A percentile compares a stretch with the other conserved stretches of the same genome.
phyloP scores from a whole-genome alignment of 1,140 invertebrate genomes.

The Drosophila pallidifrons region DNA sequence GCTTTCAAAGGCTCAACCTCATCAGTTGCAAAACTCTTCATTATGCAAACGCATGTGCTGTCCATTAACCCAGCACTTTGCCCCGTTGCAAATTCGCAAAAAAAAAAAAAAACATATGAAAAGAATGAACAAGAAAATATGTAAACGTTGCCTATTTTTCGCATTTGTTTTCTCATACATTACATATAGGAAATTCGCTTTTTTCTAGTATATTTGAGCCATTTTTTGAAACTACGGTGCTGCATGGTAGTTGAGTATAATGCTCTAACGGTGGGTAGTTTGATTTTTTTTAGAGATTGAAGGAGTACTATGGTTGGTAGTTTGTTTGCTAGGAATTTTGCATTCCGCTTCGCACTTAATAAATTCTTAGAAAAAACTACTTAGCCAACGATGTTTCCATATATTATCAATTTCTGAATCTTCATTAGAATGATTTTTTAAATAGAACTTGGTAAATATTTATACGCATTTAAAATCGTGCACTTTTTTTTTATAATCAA shows the following conservation, averaged over 20 bases:
- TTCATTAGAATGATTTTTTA: too few species aligned
- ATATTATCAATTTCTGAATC: too few species aligned
- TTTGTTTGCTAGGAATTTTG: too few species aligned
- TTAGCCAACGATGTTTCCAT: too few species aligned
- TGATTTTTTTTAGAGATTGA: neutral
- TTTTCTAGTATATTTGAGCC: slow-evolving; percentile 3
- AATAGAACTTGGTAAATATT: too few species aligned
- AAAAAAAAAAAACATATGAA: slow-evolving; percentile 1
- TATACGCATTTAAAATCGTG: too few species aligned
- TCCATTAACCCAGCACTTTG: slow-evolving; percentile 42
- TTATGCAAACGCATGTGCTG: slow-evolving; percentile 69
- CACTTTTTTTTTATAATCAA: neutral
- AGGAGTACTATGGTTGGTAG: too few species aligned
- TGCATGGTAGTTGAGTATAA: neutral
- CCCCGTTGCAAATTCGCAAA: neutral
- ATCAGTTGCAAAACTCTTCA: slow-evolving; percentile 36
- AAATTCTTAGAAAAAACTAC: too few species aligned
- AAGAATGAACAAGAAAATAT: slow-evolving; percentile 2
- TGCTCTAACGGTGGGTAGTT: neutral
- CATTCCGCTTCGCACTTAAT: too few species aligned
- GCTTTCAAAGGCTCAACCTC: slow-evolving; percentile 69
- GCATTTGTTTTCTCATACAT: neutral
- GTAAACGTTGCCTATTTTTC: slow-evolving; percentile 5
- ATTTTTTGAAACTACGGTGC: neutral
- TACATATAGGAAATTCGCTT: slow-evolving; percentile 5